A percentile compares a stretch with the other conserved stretches of the same genome.
Conservation (phyloP, 2,888 invertebrate species). For the Ophion ellenae region DNA sequence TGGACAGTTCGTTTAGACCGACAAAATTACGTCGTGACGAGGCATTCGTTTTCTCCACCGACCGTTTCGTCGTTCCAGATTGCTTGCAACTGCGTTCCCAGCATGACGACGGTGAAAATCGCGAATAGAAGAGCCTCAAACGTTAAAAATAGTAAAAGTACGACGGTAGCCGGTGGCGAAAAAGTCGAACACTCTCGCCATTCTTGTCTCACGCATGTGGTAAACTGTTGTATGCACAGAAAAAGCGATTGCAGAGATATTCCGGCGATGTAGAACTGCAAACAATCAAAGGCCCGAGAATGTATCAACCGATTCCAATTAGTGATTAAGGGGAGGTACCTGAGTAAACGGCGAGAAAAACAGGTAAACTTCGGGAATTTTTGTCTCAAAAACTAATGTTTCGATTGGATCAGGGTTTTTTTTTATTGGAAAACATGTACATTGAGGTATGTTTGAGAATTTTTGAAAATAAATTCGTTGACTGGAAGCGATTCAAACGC, state of each 20-base stretch:
- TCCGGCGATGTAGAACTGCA: constrained; percentile 98
- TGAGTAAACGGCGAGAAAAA: too few species aligned
- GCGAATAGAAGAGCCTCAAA: constrained; percentile 98
- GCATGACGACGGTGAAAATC: constrained; percentile 98
- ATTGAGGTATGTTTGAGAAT: too few species aligned
- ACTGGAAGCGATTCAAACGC: too few species aligned
- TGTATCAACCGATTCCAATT: neutral
- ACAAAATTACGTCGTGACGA: neutral
- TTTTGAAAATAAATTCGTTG: too few species aligned
- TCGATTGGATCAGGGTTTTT: too few species aligned
- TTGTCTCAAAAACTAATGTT: too few species aligned
- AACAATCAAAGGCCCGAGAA: constrained; percentile 72
- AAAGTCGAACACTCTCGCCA: constrained; percentile 97
- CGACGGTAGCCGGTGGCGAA: constrained; percentile 98
- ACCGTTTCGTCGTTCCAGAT: constrained; percentile 99
- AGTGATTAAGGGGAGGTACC: neutral
- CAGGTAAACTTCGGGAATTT: too few species aligned
- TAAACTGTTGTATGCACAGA: constrained; percentile 96
- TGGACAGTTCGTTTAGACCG: neutral
- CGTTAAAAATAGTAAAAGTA: constrained; percentile 94
- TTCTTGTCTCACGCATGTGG: constrained; percentile 95
- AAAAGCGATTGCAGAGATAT: constrained; percentile 97
- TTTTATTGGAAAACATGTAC: too few species aligned
- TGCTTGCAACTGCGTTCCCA: constrained; percentile 97
- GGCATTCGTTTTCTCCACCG: constrained; percentile 69